Percentiles rank a stretch among this genome's conserved stretches.
These are phyloP conservation scores for Ormyrus nitidulus DNA, from an alignment of 2,888 invertebrate species.

Conservation along the genomic window DNA sequence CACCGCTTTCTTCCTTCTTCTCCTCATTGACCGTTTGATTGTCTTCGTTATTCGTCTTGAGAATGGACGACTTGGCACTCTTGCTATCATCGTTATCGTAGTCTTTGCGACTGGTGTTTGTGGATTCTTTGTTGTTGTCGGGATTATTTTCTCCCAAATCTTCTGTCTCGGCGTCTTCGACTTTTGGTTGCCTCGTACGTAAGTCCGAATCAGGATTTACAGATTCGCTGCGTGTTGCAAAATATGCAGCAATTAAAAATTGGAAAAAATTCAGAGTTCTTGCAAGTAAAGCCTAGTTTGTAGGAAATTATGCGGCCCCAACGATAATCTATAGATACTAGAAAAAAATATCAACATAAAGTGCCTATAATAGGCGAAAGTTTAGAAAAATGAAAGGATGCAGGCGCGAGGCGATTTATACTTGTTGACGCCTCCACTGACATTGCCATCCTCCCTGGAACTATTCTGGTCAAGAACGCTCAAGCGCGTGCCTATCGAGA, in stretches of 20 bases:
- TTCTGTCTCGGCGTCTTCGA: slow-evolving; percentile 21
- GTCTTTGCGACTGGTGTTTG: not conserved
- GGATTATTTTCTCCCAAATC: not conserved
- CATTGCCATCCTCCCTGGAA: too few relatives aligned
- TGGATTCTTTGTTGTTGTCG: not conserved
- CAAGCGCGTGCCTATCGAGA: too few relatives aligned
- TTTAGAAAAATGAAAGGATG: too few relatives aligned
- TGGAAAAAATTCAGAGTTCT: too few relatives aligned
- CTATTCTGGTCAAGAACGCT: too few relatives aligned
- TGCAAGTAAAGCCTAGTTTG: too few relatives aligned
- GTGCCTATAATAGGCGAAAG: too few relatives aligned
- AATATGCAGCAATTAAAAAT: too few relatives aligned
- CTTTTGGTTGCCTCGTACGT: not conserved
- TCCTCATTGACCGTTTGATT: slow-evolving; percentile 22
- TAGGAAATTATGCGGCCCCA: too few relatives aligned
- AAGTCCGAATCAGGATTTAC: slow-evolving; percentile 17
- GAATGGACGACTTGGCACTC: slow-evolving; percentile 26
- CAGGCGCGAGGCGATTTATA: too few relatives aligned
- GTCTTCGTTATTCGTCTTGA: slow-evolving; percentile 35
- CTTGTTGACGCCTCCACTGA: too few relatives aligned
- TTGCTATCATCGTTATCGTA: slow-evolving; percentile 41
- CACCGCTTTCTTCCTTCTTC: slow-evolving; percentile 29
- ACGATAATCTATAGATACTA: too few relatives aligned
- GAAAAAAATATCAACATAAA: slow-evolving; percentile 6
- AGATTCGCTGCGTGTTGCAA: slow-evolving; percentile 10